Conservation (phyloP, 2,888 invertebrate genomes). For the Lasioglossum leucozonium region DNA sequence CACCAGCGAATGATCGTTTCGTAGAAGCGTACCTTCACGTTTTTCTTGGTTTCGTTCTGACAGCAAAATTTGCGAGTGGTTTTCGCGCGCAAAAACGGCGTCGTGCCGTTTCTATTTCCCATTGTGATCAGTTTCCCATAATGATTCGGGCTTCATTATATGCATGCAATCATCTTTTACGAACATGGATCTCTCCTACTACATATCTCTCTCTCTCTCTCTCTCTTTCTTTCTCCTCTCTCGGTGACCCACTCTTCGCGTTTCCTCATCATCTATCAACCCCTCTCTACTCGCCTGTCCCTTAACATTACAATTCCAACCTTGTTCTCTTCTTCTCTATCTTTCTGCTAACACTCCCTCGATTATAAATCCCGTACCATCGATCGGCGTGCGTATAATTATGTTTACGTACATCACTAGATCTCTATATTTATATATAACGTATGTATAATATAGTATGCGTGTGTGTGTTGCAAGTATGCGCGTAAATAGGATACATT, state of each 20-base stretch:
- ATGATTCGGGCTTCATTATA: slow-evolving; percentile 73
- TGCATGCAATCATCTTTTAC: slow-evolving; percentile 77
- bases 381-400: slow-evolving; percentile 61
- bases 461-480: slow-evolving; percentile 65
- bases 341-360: background rate
- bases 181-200: slow-evolving; percentile 51
- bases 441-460: slow-evolving; percentile 67
- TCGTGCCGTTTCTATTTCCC: slow-evolving; percentile 69
- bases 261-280: slow-evolving; percentile 15
- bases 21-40: slow-evolving; percentile 19
- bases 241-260: slow-evolving; percentile 15
- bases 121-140: slow-evolving; percentile 61
- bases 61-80: slow-evolving; percentile 36
- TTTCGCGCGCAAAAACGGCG: slow-evolving; percentile 62
- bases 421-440: slow-evolving; percentile 64
- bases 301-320: too few relatives aligned
- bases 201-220: slow-evolving; percentile 19
- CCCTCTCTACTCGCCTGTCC: background rate
- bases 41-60: slow-evolving; percentile 6
- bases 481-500: slow-evolving; percentile 44
- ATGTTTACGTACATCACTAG: slow-evolving; percentile 55
- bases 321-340: background rate
- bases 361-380: slow-evolving; percentile 34
- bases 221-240: too few relatives aligned
- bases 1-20: slow-evolving; percentile 33